Evolutionary conservation across 1,140 invertebrate species (phyloP), one percentile per base, ranked within the genome.

Genomic region (Scylla paramamosain): DNA sequence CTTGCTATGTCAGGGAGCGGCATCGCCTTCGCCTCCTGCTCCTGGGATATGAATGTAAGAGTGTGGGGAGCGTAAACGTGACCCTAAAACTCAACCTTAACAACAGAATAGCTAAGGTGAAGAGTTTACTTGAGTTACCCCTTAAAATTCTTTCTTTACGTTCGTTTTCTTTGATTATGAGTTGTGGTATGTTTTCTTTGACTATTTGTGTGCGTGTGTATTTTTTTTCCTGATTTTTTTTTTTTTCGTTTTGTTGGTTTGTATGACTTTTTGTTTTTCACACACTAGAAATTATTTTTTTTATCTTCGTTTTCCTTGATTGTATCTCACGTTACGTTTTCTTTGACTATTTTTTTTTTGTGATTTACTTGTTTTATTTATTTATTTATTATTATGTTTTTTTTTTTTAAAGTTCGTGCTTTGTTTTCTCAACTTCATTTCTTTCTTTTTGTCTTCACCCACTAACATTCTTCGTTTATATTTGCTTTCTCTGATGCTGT

Each of bases 21-120:
- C 46, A 98, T 99, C 97, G 98, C 98, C 0, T 96, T 99, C 93
- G 98, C 98, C 16, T 98, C 98, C 89, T 98, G 98, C 96, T 99
- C 98, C 95, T 99, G 98, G 99, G 99, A 99, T 97, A 98, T 98
- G 96, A 97, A 98, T 96, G 98, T 99, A 91, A 97, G 98, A 96
- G 98, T 99, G 96, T 99, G 99, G 99, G 98, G 94, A 0, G 48
- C 94, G 28, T 96, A 95, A 96, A 59, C 10, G 16, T 59, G 52
- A 8, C 52, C 52, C 52, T 59, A 3, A 59, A 59, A 59, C 52
- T 14, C 12, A 59, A 12, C 52, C 52, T 59, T 59, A 59, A 4
- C 52, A 8, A 0, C 2, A 59, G 52, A 14, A 14, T 59, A 14
- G 16, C 12, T 20, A 59, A 59, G 52, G 52, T 59, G 52, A 59